Conservation (phyloP, 2,797 vertebrate species). For the Ptychobarbus kaznakovi region DNA sequence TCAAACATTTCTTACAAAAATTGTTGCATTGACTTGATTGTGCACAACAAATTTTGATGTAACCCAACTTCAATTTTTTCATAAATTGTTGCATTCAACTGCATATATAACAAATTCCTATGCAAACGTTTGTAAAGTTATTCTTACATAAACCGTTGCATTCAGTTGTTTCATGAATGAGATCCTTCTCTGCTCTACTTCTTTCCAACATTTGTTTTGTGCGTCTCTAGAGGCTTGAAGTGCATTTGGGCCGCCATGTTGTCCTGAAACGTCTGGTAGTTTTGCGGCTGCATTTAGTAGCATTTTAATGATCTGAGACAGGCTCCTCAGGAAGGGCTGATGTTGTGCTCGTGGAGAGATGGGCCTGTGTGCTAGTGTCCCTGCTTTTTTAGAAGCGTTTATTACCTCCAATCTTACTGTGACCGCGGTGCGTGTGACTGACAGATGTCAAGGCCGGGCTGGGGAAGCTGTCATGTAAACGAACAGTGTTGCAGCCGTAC, state of each 20-base stretch:
- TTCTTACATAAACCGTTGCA: too few species aligned
- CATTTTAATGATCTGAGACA: slow-evolving; percentile 6
- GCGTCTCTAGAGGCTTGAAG: background rate
- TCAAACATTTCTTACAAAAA: background rate
- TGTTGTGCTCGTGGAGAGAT: background rate
- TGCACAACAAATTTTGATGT: background rate
- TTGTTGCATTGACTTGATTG: background rate
- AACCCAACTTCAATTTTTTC: background rate
- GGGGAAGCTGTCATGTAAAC: slow-evolving; percentile 27
- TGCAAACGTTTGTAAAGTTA: background rate
- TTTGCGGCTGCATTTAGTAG: background rate
- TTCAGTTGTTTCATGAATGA: background rate
- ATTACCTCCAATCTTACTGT: slow-evolving; percentile 3
- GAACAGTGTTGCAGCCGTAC: background rate
- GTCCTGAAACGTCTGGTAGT: slow-evolving; percentile 10
- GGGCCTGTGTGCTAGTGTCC: background rate
- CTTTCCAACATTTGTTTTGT: background rate
- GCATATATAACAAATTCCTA: background rate
- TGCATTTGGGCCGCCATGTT: slow-evolving; percentile 7
- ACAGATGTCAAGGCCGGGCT: slow-evolving; percentile 34
- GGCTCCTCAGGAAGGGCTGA: slow-evolving; percentile 11
- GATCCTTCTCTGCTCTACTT: background rate
- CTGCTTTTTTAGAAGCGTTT: slow-evolving; percentile 9
- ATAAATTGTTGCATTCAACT: background rate
- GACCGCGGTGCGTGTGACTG: slow-evolving; percentile 19